phyloP scores from a whole-genome alignment of 2,113 vertebrate genomes.

The Datnioides undecimradiatus region DNA sequence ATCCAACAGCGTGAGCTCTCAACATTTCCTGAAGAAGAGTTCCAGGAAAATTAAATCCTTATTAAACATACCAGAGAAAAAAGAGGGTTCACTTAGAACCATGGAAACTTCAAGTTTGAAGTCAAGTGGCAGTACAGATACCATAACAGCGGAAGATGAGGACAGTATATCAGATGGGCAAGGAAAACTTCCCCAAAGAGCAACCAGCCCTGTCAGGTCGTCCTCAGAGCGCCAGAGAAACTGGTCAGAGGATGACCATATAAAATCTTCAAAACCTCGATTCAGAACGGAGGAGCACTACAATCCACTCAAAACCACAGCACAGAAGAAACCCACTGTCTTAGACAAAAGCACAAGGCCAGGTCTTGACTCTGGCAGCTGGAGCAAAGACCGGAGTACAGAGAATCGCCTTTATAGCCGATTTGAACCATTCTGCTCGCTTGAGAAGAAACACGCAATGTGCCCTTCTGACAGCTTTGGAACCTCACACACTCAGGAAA shows the following conservation, averaged over 20 bases:
- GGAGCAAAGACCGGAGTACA: conserved; percentile 71
- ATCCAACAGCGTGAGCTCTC: conserved; percentile 82
- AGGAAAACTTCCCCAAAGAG: conserved; percentile 70
- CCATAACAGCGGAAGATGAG: conserved; percentile 87
- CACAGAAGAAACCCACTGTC: conserved; percentile 27
- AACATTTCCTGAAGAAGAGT: conserved; percentile 88
- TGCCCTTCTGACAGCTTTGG: background rate
- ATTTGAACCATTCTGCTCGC: conserved; percentile 89
- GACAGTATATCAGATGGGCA: conserved; percentile 73
- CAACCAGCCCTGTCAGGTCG: conserved; percentile 73
- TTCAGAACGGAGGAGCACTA: conserved; percentile 89
- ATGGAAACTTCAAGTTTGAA: conserved; percentile 84
- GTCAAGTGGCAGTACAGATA: conserved; percentile 89
- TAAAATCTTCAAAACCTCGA: conserved; percentile 87
- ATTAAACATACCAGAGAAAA: conserved; percentile 90
- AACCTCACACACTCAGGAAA: conserved; percentile 77
- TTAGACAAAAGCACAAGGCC: conserved; percentile 41
- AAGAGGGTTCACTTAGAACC: conserved; percentile 84
- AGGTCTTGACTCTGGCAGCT: conserved; percentile 65
- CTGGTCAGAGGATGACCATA: conserved; percentile 71
- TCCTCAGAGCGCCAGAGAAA: conserved; percentile 44
- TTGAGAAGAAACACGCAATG: conserved; percentile 80
- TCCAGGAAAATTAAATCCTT: conserved; percentile 91
- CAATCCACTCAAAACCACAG: conserved; percentile 30
- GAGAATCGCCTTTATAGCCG: conserved; percentile 89